Conservation (phyloP, 1,140 invertebrate species). For the Drosophila teissieri region DNA sequence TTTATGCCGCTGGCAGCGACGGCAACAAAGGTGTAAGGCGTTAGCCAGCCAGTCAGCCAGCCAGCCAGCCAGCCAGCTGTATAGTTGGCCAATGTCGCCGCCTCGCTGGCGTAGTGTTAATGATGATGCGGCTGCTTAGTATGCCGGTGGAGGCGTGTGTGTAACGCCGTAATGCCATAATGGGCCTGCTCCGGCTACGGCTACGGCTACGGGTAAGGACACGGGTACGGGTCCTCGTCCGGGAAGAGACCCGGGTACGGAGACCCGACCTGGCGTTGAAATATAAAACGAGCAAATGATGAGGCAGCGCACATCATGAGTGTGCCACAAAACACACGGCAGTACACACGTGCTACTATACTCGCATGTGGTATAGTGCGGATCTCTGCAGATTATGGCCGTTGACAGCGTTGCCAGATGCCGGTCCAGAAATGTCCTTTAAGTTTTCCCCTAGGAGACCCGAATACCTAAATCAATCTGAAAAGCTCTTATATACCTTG, state of each 20-base stretch:
- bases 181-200: slow-evolving; percentile 32
- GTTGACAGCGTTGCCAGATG: slow-evolving; percentile 58
- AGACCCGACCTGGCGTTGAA: slow-evolving; percentile 47
- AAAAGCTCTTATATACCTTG: not conserved
- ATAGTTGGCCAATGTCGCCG: slow-evolving; percentile 40
- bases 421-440: slow-evolving; percentile 9
- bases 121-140: slow-evolving; percentile 74
- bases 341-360: not conserved
- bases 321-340: slow-evolving; percentile 19
- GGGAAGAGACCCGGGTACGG: slow-evolving; percentile 13
- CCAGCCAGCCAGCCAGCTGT: slow-evolving; percentile 19
- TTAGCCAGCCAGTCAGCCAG: slow-evolving; percentile 20
- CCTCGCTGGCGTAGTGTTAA: slow-evolving; percentile 51
- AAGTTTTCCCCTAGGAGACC: not conserved
- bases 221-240: slow-evolving; percentile 9
- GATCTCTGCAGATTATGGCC: slow-evolving; percentile 54
- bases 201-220: not conserved
- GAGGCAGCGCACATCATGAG: slow-evolving; percentile 48
- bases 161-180: slow-evolving; percentile 52
- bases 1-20: slow-evolving; percentile 73
- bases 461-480: not conserved
- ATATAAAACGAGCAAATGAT: slow-evolving; percentile 80
- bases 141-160: slow-evolving; percentile 57
- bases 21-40: slow-evolving; percentile 62
- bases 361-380: slow-evolving; percentile 19